Evolutionary conservation across 2,888 invertebrate genomes (phyloP).

Genomic region (Sepiola atlantica): DNA sequence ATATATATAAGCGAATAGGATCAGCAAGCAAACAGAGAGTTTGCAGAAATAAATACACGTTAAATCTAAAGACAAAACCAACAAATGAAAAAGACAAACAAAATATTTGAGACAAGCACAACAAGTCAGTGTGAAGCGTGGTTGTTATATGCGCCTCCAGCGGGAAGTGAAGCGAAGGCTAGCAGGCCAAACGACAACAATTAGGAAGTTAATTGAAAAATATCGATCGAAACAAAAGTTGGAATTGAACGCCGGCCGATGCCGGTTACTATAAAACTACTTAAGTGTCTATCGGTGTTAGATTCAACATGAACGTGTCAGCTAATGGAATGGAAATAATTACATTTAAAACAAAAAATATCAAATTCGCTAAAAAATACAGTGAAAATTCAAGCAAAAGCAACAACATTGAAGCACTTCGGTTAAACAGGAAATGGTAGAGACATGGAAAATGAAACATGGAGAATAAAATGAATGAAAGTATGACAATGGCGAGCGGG

Average conservation of each 20-base stretch:
- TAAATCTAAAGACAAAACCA: too few species aligned
- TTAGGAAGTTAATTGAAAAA: slow-evolving; percentile 32
- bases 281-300: slow-evolving; percentile 32
- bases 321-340: slow-evolving; percentile 10
- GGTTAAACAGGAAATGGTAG: background rate
- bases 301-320: slow-evolving; percentile 15
- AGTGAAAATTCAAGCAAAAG: background rate
- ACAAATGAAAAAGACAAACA: too few species aligned
- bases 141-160: background rate
- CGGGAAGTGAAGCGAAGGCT: background rate
- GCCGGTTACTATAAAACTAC: slow-evolving; percentile 32
- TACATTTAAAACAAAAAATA: background rate
- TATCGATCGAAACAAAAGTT: slow-evolving; percentile 10
- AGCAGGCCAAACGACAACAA: slow-evolving; percentile 2
- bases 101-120: too few species aligned
- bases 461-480: background rate
- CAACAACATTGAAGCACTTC: background rate
- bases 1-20: too few species aligned
- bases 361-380: background rate
- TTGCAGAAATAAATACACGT: too few species aligned
- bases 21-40: too few species aligned
- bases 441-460: background rate
- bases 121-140: background rate
- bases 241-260: background rate
- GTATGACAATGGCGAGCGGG: background rate